Evolutionary conservation across 2,888 invertebrate genomes (phyloP).

Genomic region (Leptinotarsa peninsularis): DNA sequence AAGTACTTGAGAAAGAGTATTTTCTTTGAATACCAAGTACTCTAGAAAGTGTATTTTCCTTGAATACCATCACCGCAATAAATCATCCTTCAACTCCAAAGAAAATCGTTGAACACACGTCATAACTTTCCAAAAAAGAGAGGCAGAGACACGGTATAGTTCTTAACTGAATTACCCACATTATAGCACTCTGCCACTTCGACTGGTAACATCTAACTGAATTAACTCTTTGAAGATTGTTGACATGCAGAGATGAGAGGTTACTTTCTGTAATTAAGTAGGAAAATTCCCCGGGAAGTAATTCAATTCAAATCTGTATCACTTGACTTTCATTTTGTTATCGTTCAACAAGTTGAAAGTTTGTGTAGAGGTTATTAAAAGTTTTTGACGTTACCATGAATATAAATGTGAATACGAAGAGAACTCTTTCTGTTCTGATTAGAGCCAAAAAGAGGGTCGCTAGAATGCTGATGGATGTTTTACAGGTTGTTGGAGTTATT

Average conservation of each 20-base stretch:
- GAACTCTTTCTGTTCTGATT: not conserved
- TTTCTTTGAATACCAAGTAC: not conserved
- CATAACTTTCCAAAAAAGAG: slow-evolving; percentile 23
- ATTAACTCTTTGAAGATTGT: slow-evolving; percentile 40
- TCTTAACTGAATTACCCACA: slow-evolving; percentile 36
- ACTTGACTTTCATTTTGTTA: slow-evolving; percentile 27
- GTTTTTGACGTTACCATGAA: slow-evolving; percentile 18
- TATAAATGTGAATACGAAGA: slow-evolving; percentile 9
- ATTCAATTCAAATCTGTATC: slow-evolving; percentile 37
- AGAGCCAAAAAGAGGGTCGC: not conserved
- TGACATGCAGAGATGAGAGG: slow-evolving; percentile 40
- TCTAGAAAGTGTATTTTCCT: not conserved
- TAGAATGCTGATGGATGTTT: not conserved
- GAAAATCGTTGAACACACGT: slow-evolving; percentile 32
- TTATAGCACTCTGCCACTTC: slow-evolving; percentile 32
- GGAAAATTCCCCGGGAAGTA: slow-evolving; percentile 30
- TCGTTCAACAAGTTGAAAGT: slow-evolving; percentile 26
- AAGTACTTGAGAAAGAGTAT: not conserved
- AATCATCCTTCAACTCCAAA: slow-evolving; percentile 5
- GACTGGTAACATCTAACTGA: slow-evolving; percentile 34
- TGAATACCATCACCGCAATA: not conserved
- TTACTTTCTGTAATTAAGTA: slow-evolving; percentile 33
- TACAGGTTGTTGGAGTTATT: slow-evolving; percentile 3
- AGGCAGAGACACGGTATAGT: slow-evolving; percentile 24
- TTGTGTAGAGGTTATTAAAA: slow-evolving; percentile 18